phyloP scores from a whole-genome alignment of 2,888 invertebrate genomes.

The Dendrolimus houi region DNA sequence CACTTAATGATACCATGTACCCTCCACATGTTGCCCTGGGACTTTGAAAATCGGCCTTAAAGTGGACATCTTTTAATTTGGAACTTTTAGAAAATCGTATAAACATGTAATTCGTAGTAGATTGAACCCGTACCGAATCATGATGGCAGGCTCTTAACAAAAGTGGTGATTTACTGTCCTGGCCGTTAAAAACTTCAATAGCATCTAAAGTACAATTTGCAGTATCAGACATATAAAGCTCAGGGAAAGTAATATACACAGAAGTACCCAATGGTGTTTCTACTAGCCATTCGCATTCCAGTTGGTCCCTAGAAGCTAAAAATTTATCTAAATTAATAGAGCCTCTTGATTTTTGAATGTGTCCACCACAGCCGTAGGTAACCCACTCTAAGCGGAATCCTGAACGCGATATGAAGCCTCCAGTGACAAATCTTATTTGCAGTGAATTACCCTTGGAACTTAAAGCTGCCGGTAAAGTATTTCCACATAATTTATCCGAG shows the following conservation, averaged over 20 bases:
- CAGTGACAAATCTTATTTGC: constrained; percentile 81
- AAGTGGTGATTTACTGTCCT: constrained; percentile 71
- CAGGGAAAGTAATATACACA: constrained; percentile 79
- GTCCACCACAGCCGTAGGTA: constrained; percentile 84
- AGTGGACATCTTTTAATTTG: constrained; percentile 79
- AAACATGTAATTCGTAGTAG: constrained; percentile 82
- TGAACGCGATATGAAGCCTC: constrained; percentile 54
- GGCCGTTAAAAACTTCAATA: constrained; percentile 81
- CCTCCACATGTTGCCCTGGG: constrained; percentile 84
- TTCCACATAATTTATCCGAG: constrained; percentile 63
- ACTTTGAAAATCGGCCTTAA: constrained; percentile 54
- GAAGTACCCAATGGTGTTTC: constrained; percentile 79
- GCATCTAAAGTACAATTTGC: constrained; percentile 78
- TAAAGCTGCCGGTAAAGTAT: constrained; percentile 64
- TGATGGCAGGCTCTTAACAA: constrained; percentile 79
- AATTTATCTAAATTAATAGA: constrained; percentile 80
- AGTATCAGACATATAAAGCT: constrained; percentile 78
- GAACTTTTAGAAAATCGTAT: constrained; percentile 79
- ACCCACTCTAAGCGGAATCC: constrained; percentile 92
- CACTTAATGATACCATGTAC: constrained; percentile 72
- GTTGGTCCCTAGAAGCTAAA: constrained; percentile 66
- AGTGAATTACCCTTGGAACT: constrained; percentile 76
- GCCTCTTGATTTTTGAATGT: constrained; percentile 73
- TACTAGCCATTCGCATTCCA: constrained; percentile 87
- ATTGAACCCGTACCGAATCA: constrained; percentile 60